These are phyloP conservation scores for Xestia rhomboidea DNA, from an alignment of 2,888 invertebrate genomes.

Conservation along the genomic window DNA sequence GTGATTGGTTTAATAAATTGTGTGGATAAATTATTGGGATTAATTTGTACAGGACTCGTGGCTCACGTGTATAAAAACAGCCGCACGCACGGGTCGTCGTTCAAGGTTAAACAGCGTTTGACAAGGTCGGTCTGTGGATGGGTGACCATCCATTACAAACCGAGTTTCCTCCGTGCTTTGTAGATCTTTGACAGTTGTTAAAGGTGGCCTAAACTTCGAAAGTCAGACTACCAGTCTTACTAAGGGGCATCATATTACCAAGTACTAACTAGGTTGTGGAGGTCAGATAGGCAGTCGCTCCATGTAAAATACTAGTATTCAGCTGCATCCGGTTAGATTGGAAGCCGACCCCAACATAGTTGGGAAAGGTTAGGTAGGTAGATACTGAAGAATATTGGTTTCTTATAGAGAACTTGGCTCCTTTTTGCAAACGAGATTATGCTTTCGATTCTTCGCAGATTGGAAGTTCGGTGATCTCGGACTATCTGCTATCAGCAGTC, in stretches of 20 bases:
- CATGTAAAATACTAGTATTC: neutral
- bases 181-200: neutral
- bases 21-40: slow-evolving; percentile 5
- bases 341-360: neutral
- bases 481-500: neutral
- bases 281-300: neutral
- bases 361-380: neutral
- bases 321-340: neutral
- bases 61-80: neutral
- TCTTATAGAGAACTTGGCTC: neutral
- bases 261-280: neutral
- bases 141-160: neutral
- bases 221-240: too few species aligned
- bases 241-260: too few species aligned
- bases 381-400: neutral
- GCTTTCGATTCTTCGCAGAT: slow-evolving; percentile 4
- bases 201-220: neutral
- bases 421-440: neutral
- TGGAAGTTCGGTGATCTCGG: too few species aligned
- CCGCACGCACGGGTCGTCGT: neutral
- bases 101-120: neutral
- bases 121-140: neutral
- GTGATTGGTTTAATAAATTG: neutral
- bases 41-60: neutral
- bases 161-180: neutral